These are phyloP conservation scores for Eurypyga helias DNA, from an alignment of 2,113 vertebrate genomes.

Conservation along the genomic window DNA sequence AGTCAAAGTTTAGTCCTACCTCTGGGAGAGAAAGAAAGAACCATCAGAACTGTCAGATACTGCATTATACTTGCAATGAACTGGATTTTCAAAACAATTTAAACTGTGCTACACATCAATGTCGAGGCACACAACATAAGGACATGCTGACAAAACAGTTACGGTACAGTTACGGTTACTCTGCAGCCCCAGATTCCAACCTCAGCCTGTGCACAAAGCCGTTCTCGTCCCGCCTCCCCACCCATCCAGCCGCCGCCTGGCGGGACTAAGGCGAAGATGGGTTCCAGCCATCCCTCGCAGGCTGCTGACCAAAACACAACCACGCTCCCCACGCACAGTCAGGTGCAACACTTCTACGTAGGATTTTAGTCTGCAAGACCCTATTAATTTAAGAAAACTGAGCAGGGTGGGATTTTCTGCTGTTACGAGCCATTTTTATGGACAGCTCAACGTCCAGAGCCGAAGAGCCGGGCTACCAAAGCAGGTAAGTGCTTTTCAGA, in stretches of 20 bases:
- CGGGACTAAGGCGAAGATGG: fast-evolving
- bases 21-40: constrained; percentile 76
- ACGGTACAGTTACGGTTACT: constrained; percentile 4
- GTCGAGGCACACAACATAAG: constrained; percentile 57
- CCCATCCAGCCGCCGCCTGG: neutral
- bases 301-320: neutral
- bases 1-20: constrained; percentile 74
- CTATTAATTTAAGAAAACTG: fast-evolving
- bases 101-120: constrained; percentile 58
- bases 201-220: neutral
- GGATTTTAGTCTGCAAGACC: neutral
- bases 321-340: neutral
- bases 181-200: neutral
- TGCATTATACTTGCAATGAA: constrained; percentile 65
- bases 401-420: neutral
- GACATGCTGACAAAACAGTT: constrained; percentile 55
- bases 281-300: neutral
- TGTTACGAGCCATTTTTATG: neutral
- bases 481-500: neutral
- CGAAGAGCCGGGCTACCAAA: neutral
- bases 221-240: constrained; percentile 22
- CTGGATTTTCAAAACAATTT: constrained; percentile 56
- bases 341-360: fast-evolving
- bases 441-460: neutral
- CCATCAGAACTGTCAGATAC: constrained; percentile 71